These are phyloP conservation scores for Dendronephthya gigantea DNA, from an alignment of 64 coral and sea anemone species.

Conservation along the genomic window DNA sequence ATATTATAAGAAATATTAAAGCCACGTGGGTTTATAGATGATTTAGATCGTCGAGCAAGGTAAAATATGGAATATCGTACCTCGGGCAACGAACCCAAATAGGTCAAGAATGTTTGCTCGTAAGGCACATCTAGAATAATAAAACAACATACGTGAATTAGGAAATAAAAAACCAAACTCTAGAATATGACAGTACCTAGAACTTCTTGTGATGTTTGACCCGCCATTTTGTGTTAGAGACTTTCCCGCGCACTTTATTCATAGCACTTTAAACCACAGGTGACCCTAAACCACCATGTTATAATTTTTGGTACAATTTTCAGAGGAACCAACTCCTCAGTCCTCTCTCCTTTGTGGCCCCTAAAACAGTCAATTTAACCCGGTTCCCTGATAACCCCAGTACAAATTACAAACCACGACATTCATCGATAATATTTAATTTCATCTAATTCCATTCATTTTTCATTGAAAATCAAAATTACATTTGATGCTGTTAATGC, in stretches of 20 bases:
- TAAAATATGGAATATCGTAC: no score
- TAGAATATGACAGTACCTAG: background rate
- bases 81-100: background rate
- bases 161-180: background rate
- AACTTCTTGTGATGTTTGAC: background rate
- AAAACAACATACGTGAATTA: background rate
- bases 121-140: background rate
- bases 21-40: no score
- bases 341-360: no score
- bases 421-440: background rate
- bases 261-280: background rate
- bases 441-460: constrained; percentile 13
- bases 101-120: background rate
- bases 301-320: no score
- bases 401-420: no score
- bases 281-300: background rate
- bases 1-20: no score
- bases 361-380: no score
- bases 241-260: background rate
- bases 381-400: no score
- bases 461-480: constrained; percentile 1
- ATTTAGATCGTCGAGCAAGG: no score
- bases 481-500: background rate
- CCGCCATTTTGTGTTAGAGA: background rate
- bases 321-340: no score